A percentile compares a stretch with the other conserved stretches of the same genome.
phyloP scores from a whole-genome alignment of 2,113 vertebrate genomes.

The Atrichornis clamosus region DNA sequence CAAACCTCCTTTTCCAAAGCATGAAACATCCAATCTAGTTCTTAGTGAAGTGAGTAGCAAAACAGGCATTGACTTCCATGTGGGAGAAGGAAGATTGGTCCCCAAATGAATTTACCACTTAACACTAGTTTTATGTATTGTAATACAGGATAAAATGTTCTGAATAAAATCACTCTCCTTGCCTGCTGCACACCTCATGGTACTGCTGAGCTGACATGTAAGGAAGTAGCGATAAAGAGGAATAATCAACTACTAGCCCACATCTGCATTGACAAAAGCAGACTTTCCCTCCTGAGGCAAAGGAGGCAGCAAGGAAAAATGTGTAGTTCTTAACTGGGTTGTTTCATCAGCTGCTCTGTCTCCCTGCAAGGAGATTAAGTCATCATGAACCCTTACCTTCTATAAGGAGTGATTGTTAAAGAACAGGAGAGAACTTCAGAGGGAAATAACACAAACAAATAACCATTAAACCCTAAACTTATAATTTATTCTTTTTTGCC shows the following conservation, averaged over 20 bases:
- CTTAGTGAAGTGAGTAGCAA: neutral
- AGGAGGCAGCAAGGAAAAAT: neutral
- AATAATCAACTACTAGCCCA: neutral
- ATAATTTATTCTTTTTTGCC: rapidly evolving
- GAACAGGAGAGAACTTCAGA: neutral
- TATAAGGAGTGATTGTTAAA: neutral
- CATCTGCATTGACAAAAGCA: slow-evolving; percentile 13
- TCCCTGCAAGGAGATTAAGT: neutral
- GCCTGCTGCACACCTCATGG: neutral
- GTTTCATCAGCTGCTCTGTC: neutral
- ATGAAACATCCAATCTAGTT: neutral
- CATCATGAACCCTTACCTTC: neutral
- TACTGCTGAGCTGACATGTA: neutral
- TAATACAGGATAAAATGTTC: neutral
- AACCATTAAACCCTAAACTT: neutral
- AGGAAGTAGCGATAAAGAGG: neutral
- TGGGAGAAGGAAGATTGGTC: neutral
- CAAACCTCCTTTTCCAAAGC: neutral
- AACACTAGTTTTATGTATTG: neutral
- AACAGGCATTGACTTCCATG: neutral
- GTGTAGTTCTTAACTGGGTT: neutral
- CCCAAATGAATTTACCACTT: neutral
- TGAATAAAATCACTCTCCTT: neutral
- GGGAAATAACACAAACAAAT: neutral
- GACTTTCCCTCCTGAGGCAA: slow-evolving; percentile 12